These are phyloP conservation scores for Crenuchus spilurus DNA, from an alignment of 2,797 vertebrate genomes.

Conservation along the genomic window DNA sequence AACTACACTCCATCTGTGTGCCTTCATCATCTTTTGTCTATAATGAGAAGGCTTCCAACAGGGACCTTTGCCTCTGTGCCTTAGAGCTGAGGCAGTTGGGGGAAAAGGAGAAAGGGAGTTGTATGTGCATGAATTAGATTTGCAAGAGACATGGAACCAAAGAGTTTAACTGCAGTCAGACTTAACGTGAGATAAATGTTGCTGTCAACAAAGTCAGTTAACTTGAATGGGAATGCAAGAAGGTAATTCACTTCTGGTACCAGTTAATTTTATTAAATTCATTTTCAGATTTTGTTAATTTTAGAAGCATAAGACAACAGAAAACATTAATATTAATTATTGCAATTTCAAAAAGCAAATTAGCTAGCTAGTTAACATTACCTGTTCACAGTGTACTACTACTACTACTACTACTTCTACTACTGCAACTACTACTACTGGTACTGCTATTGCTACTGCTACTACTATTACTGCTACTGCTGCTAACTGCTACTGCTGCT, in stretches of 20 bases:
- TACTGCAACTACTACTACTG: too few relatives aligned
- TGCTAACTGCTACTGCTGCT: too few relatives aligned
- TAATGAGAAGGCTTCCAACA: conserved; percentile 13
- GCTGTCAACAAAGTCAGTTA: neutral
- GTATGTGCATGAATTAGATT: conserved; percentile 3
- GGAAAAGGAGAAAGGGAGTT: neutral
- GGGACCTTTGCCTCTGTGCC: conserved; percentile 16
- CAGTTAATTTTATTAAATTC: neutral
- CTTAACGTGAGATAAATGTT: neutral
- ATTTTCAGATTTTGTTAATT: neutral
- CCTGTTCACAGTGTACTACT: too few relatives aligned
- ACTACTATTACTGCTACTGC: too few relatives aligned
- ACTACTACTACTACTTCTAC: too few relatives aligned
- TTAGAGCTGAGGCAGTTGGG: conserved; percentile 21
- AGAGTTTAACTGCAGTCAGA: conserved; percentile 1
- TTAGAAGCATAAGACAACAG: neutral
- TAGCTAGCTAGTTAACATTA: too few relatives aligned
- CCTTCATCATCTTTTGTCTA: conserved; percentile 3
- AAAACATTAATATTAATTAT: too few relatives aligned
- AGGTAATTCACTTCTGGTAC: neutral
- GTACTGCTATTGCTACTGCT: too few relatives aligned
- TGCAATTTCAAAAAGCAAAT: too few relatives aligned
- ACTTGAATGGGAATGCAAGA: neutral
- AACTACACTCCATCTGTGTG: neutral
- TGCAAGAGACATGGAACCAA: neutral